Base-by-base conservation (phyloP, 2,888 invertebrate genomes). In the Aphodius sticticus region DNA sequence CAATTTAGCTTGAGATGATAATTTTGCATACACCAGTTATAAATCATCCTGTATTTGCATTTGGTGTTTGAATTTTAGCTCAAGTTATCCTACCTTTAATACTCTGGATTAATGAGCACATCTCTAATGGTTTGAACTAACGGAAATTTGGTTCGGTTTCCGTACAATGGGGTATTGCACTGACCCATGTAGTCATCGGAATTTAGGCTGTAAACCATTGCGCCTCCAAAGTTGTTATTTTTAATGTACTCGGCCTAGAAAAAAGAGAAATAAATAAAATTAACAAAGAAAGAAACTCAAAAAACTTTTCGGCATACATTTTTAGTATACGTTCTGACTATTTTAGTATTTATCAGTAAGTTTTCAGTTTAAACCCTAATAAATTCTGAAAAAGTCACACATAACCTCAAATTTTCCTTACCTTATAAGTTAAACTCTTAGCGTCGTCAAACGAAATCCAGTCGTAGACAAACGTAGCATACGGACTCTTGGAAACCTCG, bases 391-490 rank as follows among this genome's bases (percentile, higher is more conserved):
- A 3, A 26, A 26, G 26, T 26, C 26, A 26, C 3, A 26, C 26
- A 26, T 26, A 26, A 26, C 26, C 26, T 1, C 26, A 26, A 2
- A 26, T 1, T 76, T 53, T 16, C 6, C 15, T 86, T 85, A 92
- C 94, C 90, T 96, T 97, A 84, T 92, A 92, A 78, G 89, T 90
- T 2, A 96, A 91, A 88, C 96, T 97, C 76, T 90, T 88, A 36
- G 92, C 90, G 84, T 94, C 92, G 82, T 97, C 97, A 87, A 93
- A 97, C 0, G 96, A 96, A 71, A 96, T 91, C 97, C 97, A 97
- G 84, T 97, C 95, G 15, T 88, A 89, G 76, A 90, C 90, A 81
- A 92, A 91, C 84, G 92, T 93, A 6, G 95, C 91, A 89, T 95
- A 97, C 0, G 97, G 96, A 70, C 96, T 96, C 85, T 92, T 92